Evolutionary conservation across 1,140 invertebrate species (phyloP), one percentile per base, ranked within the genome.

Genomic region (Linepithema humile): DNA sequence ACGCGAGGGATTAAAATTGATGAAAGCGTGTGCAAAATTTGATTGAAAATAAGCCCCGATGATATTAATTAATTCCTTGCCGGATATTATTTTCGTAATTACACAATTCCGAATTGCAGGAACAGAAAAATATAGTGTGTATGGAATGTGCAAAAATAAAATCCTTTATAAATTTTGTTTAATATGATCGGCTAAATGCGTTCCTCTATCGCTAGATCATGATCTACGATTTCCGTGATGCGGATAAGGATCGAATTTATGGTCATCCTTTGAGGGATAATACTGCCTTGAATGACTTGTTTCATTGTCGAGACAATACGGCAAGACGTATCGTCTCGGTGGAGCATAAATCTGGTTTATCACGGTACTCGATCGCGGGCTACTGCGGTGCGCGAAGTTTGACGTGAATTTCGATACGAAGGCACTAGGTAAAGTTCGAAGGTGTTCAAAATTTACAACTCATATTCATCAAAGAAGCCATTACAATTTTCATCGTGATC

Each of bases 301-400:
- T 84, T 82, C 70, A 77, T 77, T 84, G 72, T 57, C 82, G 73
- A 84, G 60, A 84, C 82, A 84, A 84, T 78, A 45, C 38, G 53
- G 35, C 59, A 57, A 84, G 60, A 65, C 60, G 48, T 43, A 77
- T 78, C 35, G 78, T 80, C 59, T 64, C 59, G 35, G 59, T 12
- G 74, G 40, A 32, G 59, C 59, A 67, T 65, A 84, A 64, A 84
- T 84, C 72, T 75, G 55, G 32, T 77, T 74, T 75, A 83, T 83
- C 82, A 59, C 35, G 26, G 45, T 45, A 50, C 70, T 83, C 70
- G 59, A 83, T 82, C 69, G 53, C 57, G 40, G 67, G 40, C 69
- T 43, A 55, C 50, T 55, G 48, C 45, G 20, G 74, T 43, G 20
- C 64, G 48, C 75, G 48, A 80, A 80, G 75, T 80, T 80, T 80